Evolutionary conservation across 2,113 vertebrate genomes (phyloP).

Genomic region (Otus sunia): DNA sequence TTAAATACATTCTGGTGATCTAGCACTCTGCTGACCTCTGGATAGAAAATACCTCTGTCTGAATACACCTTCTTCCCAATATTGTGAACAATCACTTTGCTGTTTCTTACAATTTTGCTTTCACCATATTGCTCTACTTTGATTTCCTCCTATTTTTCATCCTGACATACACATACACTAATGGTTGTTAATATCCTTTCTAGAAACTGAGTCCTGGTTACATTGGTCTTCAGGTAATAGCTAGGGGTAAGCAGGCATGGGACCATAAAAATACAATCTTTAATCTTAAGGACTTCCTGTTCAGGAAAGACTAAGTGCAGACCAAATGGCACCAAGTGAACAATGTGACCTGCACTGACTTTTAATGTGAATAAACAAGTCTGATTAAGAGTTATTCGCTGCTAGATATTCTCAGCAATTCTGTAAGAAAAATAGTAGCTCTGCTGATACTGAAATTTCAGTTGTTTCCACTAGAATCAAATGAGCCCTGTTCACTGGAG

Average conservation of each 20-base stretch:
- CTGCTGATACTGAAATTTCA: constrained; percentile 24
- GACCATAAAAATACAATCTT: constrained; percentile 76
- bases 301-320: constrained; percentile 71
- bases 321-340: constrained; percentile 72
- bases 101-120: constrained; percentile 30
- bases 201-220: constrained; percentile 48
- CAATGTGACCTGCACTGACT: constrained; percentile 60
- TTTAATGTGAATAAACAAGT: constrained; percentile 70
- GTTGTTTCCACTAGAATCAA: constrained; percentile 32
- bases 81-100: not conserved
- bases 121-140: constrained; percentile 20
- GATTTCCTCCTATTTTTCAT: constrained; percentile 67
- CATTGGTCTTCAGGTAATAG: constrained; percentile 66
- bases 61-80: not conserved
- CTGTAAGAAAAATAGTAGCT: constrained; percentile 40
- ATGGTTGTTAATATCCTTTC: constrained; percentile 60
- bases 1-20: not conserved
- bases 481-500: constrained; percentile 9
- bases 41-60: not conserved
- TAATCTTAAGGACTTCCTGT: constrained; percentile 81
- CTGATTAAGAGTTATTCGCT: constrained; percentile 63
- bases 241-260: constrained; percentile 45
- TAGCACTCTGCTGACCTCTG: not conserved
- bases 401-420: constrained; percentile 4
- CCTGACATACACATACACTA: constrained; percentile 9